Percentiles rank a stretch among this genome's conserved stretches.
Evolutionary conservation across 1,140 invertebrate species (phyloP).

Genomic region (Atta colombica): DNA sequence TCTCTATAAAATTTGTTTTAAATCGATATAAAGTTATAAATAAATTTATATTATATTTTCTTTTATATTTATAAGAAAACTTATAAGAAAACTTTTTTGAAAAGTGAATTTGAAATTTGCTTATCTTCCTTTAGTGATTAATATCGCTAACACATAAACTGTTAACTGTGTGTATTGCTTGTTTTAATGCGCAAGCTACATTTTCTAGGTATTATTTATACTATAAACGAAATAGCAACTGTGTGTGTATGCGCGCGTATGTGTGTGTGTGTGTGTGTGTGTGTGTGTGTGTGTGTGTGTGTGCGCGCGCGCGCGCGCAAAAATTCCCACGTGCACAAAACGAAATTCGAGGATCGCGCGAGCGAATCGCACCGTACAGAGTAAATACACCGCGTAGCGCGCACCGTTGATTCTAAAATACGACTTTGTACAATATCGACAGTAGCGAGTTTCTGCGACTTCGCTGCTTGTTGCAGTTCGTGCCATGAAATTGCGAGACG

Average conservation of each 20-base stretch:
- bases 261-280: neutral
- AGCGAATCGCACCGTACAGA: neutral
- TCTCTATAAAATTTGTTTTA: neutral
- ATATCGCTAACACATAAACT: neutral
- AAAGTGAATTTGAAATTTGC: neutral
- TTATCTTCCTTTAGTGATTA: neutral
- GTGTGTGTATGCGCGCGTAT: too few relatives aligned
- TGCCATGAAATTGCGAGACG: slow-evolving; percentile 56
- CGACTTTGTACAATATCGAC: slow-evolving; percentile 49
- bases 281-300: too few relatives aligned
- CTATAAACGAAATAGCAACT: neutral
- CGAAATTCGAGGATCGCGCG: slow-evolving; percentile 1
- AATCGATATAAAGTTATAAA: neutral
- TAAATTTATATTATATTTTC: neutral
- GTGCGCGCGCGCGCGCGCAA: neutral
- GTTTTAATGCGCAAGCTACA: neutral
- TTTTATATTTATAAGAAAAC: neutral
- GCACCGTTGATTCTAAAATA: slow-evolving; percentile 45
- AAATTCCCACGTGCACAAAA: slow-evolving; percentile 2
- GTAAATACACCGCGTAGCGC: slow-evolving; percentile 21
- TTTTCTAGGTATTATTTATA: neutral
- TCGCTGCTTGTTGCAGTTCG: slow-evolving; percentile 30
- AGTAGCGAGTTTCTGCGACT: slow-evolving; percentile 42
- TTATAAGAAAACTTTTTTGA: neutral
- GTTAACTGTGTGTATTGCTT: neutral